phyloP scores from a whole-genome alignment of 2,113 vertebrate species.

The Gambusia affinis region DNA sequence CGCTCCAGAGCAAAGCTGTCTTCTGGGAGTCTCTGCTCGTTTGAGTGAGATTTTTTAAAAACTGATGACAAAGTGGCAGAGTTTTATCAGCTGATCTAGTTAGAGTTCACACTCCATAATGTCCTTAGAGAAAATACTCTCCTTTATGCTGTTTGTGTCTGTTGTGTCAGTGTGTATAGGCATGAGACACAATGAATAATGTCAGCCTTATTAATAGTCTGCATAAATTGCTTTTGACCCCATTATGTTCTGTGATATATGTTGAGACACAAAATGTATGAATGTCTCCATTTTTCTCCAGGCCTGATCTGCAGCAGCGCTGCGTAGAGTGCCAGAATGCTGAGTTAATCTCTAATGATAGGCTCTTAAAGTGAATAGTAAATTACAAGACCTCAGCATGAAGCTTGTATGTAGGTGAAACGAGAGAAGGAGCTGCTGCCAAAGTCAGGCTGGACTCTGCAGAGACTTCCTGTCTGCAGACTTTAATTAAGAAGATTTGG shows the following conservation, averaged over 20 bases:
- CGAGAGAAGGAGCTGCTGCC: constrained; percentile 41
- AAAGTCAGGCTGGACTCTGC: constrained; percentile 46
- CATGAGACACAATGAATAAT: constrained; percentile 39
- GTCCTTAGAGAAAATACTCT: constrained; percentile 36
- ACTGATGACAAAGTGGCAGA: constrained; percentile 65
- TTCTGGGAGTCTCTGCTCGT: constrained; percentile 52
- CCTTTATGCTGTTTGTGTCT: constrained; percentile 41
- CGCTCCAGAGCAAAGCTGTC: constrained; percentile 60
- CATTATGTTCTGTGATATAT: constrained; percentile 49
- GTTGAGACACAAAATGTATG: constrained; percentile 36
- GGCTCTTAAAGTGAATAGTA: constrained; percentile 45
- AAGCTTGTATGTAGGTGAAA: constrained; percentile 50
- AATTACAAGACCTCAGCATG: constrained; percentile 37
- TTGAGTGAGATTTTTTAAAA: constrained; percentile 63
- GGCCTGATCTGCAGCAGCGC: constrained; percentile 36
- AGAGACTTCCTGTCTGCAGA: constrained; percentile 43
- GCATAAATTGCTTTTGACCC: constrained; percentile 44
- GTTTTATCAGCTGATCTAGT: constrained; percentile 61
- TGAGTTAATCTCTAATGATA: constrained; percentile 61
- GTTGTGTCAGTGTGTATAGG: constrained; percentile 35
- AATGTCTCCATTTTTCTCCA: constrained; percentile 43
- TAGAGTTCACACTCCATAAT: constrained; percentile 47
- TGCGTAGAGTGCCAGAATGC: constrained; percentile 29
- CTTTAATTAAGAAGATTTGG: constrained; percentile 66
- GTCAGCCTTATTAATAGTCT: constrained; percentile 32